Evolutionary conservation across 1,140 invertebrate genomes (phyloP), one percentile per base, ranked within the genome.

Genomic region (Pomacea maculata): DNA sequence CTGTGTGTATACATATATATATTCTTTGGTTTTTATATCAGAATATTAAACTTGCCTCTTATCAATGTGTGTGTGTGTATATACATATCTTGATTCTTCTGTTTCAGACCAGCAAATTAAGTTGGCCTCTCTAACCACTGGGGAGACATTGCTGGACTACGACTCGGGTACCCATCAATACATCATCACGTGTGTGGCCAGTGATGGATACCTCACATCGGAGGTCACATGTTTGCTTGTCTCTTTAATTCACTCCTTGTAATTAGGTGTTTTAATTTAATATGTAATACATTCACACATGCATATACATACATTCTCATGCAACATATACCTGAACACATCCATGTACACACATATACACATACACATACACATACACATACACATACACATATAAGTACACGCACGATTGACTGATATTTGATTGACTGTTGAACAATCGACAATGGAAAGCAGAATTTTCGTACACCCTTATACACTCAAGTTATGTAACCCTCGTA

Each of bases 191-290:
- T 79, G 77, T 25, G 77, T 82, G 7, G 45, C 74, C 25, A 75
- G 64, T 54, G 81, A 82, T 70, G 81, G 81, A 10, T 82, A 71
- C 55, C 52, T 75, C 71, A 74, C 71, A 21, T 45, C 71, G 9
- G 71, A 72, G 71, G 71, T 72, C n/a, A 70, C 11, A 2, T 67
- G 21, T 34, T 12, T 70, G 67, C 1, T 70, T 1, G 11, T 70
- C 2, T 61, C 25, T 61, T 14, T 61, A 61, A 61, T 61, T 61
- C 34, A 45, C 6, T 45, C 34, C 34, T 4, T 45, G 3, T 45
- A 6, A 45, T 45, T 45, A 45, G 1, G 2, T 45, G 34, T 45
- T 45, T 45, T 45, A n/a, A n/a, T n/a, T n/a, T n/a, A n/a, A n/a
- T n/a, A n/a, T n/a, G n/a, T n/a, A n/a, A n/a, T n/a, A n/a, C n/a